Percentiles rank a stretch among this genome's conserved stretches.
Evolutionary conservation across 1,140 invertebrate genomes (phyloP).

Genomic region (Temnothorax curvispinosus): DNA sequence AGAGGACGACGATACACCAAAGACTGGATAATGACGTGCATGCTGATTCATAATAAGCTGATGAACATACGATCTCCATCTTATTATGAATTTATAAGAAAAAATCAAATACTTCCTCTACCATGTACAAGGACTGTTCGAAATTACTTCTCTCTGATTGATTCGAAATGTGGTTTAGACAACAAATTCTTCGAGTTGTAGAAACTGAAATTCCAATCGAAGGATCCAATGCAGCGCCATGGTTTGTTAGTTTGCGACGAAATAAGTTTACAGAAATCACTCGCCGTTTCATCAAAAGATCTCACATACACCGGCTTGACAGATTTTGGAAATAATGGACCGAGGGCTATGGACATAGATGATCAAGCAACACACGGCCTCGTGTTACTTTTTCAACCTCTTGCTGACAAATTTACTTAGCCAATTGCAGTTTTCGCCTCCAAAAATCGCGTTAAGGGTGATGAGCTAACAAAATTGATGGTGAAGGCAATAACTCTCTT

Average conservation of each 20-base stretch:
- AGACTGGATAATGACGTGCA: neutral
- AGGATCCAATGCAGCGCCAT: neutral
- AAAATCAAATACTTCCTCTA: neutral
- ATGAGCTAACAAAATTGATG: neutral
- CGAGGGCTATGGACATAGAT: neutral
- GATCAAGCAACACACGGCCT: neutral
- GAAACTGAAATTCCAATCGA: neutral
- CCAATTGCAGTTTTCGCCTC: neutral
- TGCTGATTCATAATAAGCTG: no score
- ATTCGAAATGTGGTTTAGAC: neutral
- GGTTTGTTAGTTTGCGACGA: neutral
- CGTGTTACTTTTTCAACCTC: neutral
- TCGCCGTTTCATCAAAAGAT: neutral
- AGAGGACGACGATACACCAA: neutral
- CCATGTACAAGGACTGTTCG: neutral
- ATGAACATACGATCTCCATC: neutral
- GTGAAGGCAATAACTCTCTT: no score
- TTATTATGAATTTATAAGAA: neutral
- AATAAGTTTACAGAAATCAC: neutral
- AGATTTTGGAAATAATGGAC: neutral
- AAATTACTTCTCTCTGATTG: neutral
- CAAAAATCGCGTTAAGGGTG: neutral
- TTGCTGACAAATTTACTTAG: neutral
- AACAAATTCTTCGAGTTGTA: neutral
- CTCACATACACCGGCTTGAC: neutral